phyloP scores from a whole-genome alignment of 2,888 invertebrate species.

The Mythimna loreyi region DNA sequence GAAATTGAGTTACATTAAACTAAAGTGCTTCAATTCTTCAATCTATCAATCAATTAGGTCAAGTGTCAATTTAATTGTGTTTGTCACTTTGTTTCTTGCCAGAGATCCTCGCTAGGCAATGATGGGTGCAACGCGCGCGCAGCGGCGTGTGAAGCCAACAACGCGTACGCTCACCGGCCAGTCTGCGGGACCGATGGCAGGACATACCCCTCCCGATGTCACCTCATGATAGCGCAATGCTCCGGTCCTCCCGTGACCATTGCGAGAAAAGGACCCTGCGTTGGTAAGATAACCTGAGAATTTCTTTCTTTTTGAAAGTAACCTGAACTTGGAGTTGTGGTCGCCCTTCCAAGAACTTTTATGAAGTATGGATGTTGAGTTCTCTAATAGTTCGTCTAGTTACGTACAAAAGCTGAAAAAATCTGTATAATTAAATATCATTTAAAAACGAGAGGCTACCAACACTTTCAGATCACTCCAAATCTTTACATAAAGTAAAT shows the following conservation, averaged over 20 bases:
- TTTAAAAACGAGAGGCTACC: not conserved
- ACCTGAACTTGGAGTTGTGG: not conserved
- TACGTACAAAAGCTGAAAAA: not conserved
- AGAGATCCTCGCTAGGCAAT: constrained; percentile 41
- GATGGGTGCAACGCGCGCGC: constrained; percentile 78
- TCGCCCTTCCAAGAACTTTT: not conserved
- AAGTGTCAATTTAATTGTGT: constrained; percentile 47
- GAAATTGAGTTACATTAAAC: constrained; percentile 29
- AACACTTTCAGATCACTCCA: constrained; percentile 6
- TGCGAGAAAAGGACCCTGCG: constrained; percentile 94
- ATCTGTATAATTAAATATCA: not conserved
- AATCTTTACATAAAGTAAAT: not conserved
- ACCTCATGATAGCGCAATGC: constrained; percentile 94
- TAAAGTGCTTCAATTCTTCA: constrained; percentile 34
- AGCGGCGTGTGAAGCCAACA: constrained; percentile 83
- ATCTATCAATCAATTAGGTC: constrained; percentile 49
- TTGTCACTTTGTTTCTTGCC: constrained; percentile 30
- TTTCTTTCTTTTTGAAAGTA: not conserved
- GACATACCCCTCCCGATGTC: constrained; percentile 95
- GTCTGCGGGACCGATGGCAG: constrained; percentile 96
- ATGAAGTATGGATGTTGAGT: not conserved
- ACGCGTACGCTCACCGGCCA: constrained; percentile 82
- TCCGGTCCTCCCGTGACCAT: constrained; percentile 93
- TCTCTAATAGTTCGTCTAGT: not conserved
- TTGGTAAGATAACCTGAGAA: constrained; percentile 89